Evolutionary conservation across 92 coral and sea anemone genomes (phyloP).

Genomic region (Phenganax subtilis): DNA sequence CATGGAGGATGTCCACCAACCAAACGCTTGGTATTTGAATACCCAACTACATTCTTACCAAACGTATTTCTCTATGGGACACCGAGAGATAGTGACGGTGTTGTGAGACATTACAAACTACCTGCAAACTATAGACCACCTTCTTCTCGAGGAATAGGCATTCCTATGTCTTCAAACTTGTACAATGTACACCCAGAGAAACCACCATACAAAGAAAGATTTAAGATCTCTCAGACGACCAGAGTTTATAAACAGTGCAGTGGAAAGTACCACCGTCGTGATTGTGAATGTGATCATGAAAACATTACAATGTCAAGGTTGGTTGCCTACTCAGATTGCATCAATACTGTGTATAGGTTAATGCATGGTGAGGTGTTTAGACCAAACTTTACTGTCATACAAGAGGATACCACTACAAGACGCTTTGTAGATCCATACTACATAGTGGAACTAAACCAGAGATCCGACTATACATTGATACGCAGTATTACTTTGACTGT

Average conservation of each 20-base stretch:
- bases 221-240: constrained; percentile 64
- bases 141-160: constrained; percentile 85
- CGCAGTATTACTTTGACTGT: constrained; percentile 50
- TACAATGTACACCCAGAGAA: constrained; percentile 85
- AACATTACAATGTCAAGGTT: constrained; percentile 62
- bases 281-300: constrained; percentile 70
- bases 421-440: constrained; percentile 70
- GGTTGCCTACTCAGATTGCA: constrained; percentile 77
- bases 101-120: constrained; percentile 57
- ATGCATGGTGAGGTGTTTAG: constrained; percentile 66
- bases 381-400: constrained; percentile 64
- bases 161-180: constrained; percentile 77
- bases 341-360: constrained; percentile 69
- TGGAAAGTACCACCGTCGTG: constrained; percentile 58
- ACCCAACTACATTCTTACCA: constrained; percentile 60
- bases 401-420: constrained; percentile 54
- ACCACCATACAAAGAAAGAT: constrained; percentile 74
- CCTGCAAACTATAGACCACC: constrained; percentile 94
- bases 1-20: constrained; percentile 94
- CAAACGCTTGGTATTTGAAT: constrained; percentile 62
- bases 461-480: constrained; percentile 58
- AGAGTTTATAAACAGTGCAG: constrained; percentile 84
- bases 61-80: constrained; percentile 49
- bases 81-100: constrained; percentile 62
- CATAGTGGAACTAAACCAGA: constrained; percentile 77